Base-by-base conservation (phyloP, 2,797 vertebrate species). In the Myotis vivesi region DNA sequence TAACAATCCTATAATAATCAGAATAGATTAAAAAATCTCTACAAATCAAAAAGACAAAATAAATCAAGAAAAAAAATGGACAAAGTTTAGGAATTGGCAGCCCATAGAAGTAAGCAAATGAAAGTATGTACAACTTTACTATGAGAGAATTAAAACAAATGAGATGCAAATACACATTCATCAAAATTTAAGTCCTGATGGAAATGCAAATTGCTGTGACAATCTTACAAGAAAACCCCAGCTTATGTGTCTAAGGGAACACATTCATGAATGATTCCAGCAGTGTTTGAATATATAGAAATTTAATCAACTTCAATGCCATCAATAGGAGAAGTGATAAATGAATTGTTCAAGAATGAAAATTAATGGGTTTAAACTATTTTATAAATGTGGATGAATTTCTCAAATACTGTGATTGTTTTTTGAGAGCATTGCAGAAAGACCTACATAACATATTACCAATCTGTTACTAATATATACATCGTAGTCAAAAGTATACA, bases 131-230 rank as follows among this genome's bases (percentile, higher is more conserved):
- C 16, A 93, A 33, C 28, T 79, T 95, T 83, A 73, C 28, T 73
- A 80, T 89, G 73, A 89, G 8, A 75, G 6, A 33, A 80, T 59
- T 85, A 1, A 44, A 94, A 73, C 72, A 93, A 94, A 80, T 59
- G 23, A 49, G 2, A 71, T 49, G 5, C 6, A 80, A 81, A 96
- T 89, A 44, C n/a, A 66, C 23, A 92, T 89, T 87, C 11, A 53
- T 71, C 33, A 91, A 13, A 36, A 85, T 87, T 62, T 62, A 44
- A 89, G 41, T 94, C 11, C 11, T 81, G 22, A 12, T 66, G 22
- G 33, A 91, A 83, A 59, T 91, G 8, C 15, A 84, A 71, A 84
- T 36, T n/a, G 1, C 53, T 91, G 3, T 68, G n/a, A 83, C 49
- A 92, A 55, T 36, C 89, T 95, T 25, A 38, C 30, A 49, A 92